Conservation (phyloP, 2,888 invertebrate genomes). For the Anoncus sp. region DNA sequence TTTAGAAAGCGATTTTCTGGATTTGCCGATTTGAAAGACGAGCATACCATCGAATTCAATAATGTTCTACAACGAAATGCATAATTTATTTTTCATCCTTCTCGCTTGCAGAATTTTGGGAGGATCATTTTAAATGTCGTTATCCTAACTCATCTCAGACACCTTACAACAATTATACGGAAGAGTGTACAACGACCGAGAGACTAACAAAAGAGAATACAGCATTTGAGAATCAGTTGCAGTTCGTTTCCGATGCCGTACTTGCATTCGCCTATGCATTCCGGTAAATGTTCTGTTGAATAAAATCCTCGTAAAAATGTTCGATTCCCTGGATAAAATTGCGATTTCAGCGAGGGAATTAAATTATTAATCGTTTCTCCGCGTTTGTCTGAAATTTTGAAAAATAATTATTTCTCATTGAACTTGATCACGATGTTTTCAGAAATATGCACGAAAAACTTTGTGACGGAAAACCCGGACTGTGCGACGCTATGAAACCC, state of each 20-base stretch:
- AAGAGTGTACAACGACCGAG: constrained; percentile 91
- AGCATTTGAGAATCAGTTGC: constrained; percentile 96
- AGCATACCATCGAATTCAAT: neutral
- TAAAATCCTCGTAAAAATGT: neutral
- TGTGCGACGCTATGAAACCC: constrained; percentile 96
- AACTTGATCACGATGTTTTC: constrained; percentile 51
- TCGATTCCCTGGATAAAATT: neutral
- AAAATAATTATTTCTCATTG: neutral
- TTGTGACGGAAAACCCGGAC: constrained; percentile 90
- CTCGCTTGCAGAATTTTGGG: constrained; percentile 93
- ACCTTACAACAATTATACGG: constrained; percentile 92
- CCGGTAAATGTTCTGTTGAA: constrained; percentile 84
- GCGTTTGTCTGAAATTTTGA: neutral
- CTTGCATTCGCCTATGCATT: constrained; percentile 97
- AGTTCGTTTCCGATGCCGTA: constrained; percentile 98
- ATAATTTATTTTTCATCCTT: neutral
- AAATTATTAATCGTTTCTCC: neutral
- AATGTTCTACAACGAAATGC: neutral
- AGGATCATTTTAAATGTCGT: constrained; percentile 95
- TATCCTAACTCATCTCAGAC: constrained; percentile 92
- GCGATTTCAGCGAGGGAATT: neutral
- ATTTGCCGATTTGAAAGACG: no score
- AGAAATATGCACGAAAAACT: constrained; percentile 95
- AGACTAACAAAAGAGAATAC: constrained; percentile 90
- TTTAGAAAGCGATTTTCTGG: no score